A percentile compares a stretch with the other conserved stretches of the same genome.
Conservation (phyloP, 2,888 invertebrate species). For the Acanthopleura granulata region DNA sequence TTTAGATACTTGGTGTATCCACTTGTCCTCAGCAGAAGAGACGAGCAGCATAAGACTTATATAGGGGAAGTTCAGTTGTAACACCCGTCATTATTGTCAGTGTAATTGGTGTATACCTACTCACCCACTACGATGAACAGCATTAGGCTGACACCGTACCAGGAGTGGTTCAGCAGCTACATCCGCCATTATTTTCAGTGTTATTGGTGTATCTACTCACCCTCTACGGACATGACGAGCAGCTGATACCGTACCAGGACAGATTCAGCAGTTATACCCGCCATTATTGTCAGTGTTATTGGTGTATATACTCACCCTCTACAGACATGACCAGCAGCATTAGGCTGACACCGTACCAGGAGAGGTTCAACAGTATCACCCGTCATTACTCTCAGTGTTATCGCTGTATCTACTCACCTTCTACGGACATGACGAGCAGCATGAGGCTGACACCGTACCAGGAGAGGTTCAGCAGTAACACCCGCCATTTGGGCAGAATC, state of each 20-base stretch:
- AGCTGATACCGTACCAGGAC: constrained; percentile 63
- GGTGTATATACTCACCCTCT: constrained; percentile 49
- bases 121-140: constrained; percentile 64
- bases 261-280: constrained; percentile 56
- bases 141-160: constrained; percentile 62
- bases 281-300: constrained; percentile 23
- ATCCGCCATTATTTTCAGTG: constrained; percentile 33
- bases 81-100: too few relatives aligned
- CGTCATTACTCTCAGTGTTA: constrained; percentile 26
- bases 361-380: constrained; percentile 57
- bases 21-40: too few relatives aligned
- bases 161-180: constrained; percentile 58
- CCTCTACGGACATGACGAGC: constrained; percentile 63
- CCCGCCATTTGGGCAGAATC: constrained; percentile 41
- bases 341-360: constrained; percentile 63
- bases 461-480: constrained; percentile 59
- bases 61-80: too few relatives aligned
- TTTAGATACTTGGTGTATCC: too few relatives aligned
- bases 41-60: too few relatives aligned
- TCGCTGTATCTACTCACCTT: constrained; percentile 45
- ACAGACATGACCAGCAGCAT: constrained; percentile 65
- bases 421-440: constrained; percentile 64
- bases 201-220: constrained; percentile 36
- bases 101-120: too few relatives aligned
- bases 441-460: constrained; percentile 64